A percentile compares a stretch with the other conserved stretches of the same genome.
Conservation (phyloP, 2,888 invertebrate species). For the Melitaea athalia region DNA sequence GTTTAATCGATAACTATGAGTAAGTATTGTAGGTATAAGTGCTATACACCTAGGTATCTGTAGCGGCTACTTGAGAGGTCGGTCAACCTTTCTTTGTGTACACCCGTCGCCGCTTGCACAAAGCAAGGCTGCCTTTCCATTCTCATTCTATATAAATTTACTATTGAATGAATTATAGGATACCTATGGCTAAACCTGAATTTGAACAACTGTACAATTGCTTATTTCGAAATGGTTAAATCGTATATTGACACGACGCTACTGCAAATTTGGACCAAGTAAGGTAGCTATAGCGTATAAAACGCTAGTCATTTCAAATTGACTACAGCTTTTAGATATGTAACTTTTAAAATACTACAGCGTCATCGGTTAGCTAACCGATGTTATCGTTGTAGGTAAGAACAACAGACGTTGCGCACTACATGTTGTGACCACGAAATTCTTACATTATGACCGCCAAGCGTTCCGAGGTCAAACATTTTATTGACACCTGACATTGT, state of each 20-base stretch:
- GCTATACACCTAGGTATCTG: slow-evolving; percentile 21
- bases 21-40: slow-evolving; percentile 4
- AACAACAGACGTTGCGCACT: slow-evolving; percentile 61
- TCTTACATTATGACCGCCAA: slow-evolving; percentile 67
- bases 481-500: slow-evolving; percentile 78
- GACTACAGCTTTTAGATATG: slow-evolving; percentile 23
- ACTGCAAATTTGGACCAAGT: slow-evolving; percentile 25
- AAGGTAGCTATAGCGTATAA: slow-evolving; percentile 15
- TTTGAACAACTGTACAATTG: slow-evolving; percentile 32
- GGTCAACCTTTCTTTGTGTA: slow-evolving; percentile 46
- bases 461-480: slow-evolving; percentile 69
- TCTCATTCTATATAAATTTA: slow-evolving; percentile 43
- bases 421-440: slow-evolving; percentile 71
- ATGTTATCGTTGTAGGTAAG: slow-evolving; percentile 43
- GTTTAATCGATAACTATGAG: slow-evolving; percentile 3
- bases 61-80: slow-evolving; percentile 24
- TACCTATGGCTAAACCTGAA: slow-evolving; percentile 37
- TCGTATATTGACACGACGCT: slow-evolving; percentile 12
- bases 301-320: slow-evolving; percentile 21
- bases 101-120: slow-evolving; percentile 39
- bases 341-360: slow-evolving; percentile 34
- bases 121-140: slow-evolving; percentile 49
- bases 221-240: slow-evolving; percentile 33
- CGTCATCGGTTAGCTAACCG: slow-evolving; percentile 37
- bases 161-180: slow-evolving; percentile 40